These are phyloP conservation scores for Noctuana brunneofusca DNA, from an alignment of 2,888 invertebrate species.

Conservation along the genomic window DNA sequence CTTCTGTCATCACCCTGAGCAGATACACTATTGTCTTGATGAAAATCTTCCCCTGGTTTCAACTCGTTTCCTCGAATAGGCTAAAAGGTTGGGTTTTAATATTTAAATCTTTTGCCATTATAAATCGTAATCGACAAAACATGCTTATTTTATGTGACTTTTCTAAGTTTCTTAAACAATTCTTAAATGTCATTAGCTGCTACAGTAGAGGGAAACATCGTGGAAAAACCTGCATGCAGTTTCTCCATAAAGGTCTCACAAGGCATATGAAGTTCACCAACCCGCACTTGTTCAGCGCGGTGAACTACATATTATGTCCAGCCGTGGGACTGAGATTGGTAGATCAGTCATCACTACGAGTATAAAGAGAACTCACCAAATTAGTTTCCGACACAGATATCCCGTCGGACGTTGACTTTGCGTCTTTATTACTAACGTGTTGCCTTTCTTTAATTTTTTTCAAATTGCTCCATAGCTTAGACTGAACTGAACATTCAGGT, in stretches of 20 bases:
- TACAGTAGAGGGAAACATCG: too few species aligned
- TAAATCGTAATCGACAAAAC: neutral
- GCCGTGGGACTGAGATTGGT: too few species aligned
- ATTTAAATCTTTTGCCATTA: neutral
- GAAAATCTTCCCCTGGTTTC: slow-evolving; percentile 18
- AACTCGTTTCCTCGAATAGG: slow-evolving; percentile 27
- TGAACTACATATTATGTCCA: too few species aligned
- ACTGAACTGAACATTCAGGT: slow-evolving; percentile 45
- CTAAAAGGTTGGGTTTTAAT: slow-evolving; percentile 27
- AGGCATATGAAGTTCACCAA: too few species aligned
- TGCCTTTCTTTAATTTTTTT: slow-evolving; percentile 33
- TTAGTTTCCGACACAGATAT: slow-evolving; percentile 55
- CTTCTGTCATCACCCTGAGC: slow-evolving; percentile 40
- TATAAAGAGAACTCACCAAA: slow-evolving; percentile 44
- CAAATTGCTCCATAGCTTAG: slow-evolving; percentile 38
- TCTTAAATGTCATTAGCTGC: too few species aligned
- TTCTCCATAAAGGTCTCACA: too few species aligned
- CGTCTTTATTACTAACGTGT: slow-evolving; percentile 35
- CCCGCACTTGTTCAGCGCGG: too few species aligned
- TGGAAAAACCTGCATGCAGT: too few species aligned
- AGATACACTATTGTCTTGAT: slow-evolving; percentile 36
- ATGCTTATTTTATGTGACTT: too few species aligned
- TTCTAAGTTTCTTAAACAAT: too few species aligned
- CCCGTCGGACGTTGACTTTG: slow-evolving; percentile 44
- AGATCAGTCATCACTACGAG: too few species aligned